Base-by-base conservation (phyloP, 2,888 invertebrate species). In the Chymomyza amoena region DNA sequence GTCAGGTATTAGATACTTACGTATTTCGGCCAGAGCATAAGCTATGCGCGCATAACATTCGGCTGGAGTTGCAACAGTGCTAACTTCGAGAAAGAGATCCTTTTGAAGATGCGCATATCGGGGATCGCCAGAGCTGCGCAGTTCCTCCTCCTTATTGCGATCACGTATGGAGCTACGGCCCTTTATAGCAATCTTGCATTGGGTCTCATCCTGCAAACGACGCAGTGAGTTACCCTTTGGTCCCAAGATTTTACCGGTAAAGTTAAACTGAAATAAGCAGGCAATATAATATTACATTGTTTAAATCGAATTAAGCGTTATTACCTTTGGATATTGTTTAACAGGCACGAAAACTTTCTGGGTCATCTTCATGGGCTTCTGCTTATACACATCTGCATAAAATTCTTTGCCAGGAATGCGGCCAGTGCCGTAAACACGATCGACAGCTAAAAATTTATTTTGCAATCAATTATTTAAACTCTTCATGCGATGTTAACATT, bases 151-250 rank as follows among this genome's bases (percentile, higher is more conserved):
- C 92, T 96, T 95, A 86, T 93, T 93, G 61, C 95, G 96, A 91
- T 98, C 97, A 89, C 96, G 95, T 95, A 98, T 97, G 0, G 98
- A 98, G 65, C 97, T 97, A 77, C 96, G 94, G 15, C 98, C 98
- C 20, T 98, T 94, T 15, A 98, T 96, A 5, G 97, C 96, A 96
- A 98, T 98, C 92, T 97, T 97, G 89, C 97, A 97, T 94, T 97
- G 96, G 0, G 98, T 98, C 90, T 97, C 97, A 81, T 98, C 97
- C 91, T 98, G 98, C 50, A 98, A 93, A 65, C 96, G 95, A 89
- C 97, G 97, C 93, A 98, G 94, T 4, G 97, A 97, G 91, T 96
- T 97, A 25, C 98, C 98, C 92, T 97, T 98, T 15, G 98, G 98
- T 0, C 98, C 98, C 81, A 98, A 93, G 63, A 98, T 93, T 92